phyloP scores from a whole-genome alignment of 2,888 invertebrate species.

The Coecobrya sp. region DNA sequence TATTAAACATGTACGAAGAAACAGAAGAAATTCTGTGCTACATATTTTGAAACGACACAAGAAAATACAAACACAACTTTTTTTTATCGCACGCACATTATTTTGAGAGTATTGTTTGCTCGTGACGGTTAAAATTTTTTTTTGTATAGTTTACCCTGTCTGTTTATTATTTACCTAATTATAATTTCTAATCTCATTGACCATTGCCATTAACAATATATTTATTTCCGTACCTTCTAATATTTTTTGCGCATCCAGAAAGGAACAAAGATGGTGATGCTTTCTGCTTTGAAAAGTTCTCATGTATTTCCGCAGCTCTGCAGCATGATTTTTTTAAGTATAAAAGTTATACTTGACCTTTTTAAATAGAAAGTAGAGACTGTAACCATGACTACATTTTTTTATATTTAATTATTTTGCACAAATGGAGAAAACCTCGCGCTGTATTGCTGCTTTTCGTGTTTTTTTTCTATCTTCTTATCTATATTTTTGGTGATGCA shows the following conservation, averaged over 20 bases:
- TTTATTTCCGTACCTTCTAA: no score
- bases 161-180: background rate
- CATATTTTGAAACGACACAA: constrained; percentile 6
- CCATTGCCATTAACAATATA: background rate
- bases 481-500: constrained; percentile 3
- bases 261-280: background rate
- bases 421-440: background rate
- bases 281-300: constrained; percentile 12
- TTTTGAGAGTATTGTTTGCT: constrained; percentile 28
- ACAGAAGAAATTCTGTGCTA: background rate
- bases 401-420: constrained; percentile 13
- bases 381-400: no score
- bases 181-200: background rate
- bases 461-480: constrained; percentile 10
- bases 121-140: constrained; percentile 9
- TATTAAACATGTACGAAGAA: background rate
- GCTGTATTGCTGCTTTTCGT: constrained; percentile 35
- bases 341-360: background rate
- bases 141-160: constrained; percentile 1
- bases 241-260: background rate
- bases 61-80: constrained; percentile 25
- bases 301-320: constrained; percentile 30
- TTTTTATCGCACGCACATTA: background rate
- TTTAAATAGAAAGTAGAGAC: background rate
- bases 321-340: constrained; percentile 16